Conservation (phyloP, 1,140 invertebrate genomes). For the Neodiprion lecontei region DNA sequence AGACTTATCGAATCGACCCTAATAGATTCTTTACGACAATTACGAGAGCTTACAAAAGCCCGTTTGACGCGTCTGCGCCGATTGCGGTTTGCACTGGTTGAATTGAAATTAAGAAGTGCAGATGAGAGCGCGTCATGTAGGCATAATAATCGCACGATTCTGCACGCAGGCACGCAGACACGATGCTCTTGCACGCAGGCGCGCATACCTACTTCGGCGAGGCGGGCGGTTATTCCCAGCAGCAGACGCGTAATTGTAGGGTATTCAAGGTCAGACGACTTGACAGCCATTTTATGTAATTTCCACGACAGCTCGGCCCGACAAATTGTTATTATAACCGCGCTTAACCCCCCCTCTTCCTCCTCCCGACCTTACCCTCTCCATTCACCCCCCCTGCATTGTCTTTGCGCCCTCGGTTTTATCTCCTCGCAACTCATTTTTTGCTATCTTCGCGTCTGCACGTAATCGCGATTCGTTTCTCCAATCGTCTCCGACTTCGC, state of each 20-base stretch:
- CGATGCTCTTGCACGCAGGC: background rate
- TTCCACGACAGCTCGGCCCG: slow-evolving; percentile 29
- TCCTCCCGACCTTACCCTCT: background rate
- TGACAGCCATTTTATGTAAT: slow-evolving; percentile 33
- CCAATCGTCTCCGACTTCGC: too few species aligned
- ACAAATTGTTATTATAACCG: slow-evolving; percentile 12
- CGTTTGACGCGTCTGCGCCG: too few species aligned
- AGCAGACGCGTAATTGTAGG: slow-evolving; percentile 35
- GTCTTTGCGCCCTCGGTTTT: slow-evolving; percentile 22
- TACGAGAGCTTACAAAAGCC: too few species aligned
- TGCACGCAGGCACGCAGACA: background rate
- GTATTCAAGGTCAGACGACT: slow-evolving; percentile 32
- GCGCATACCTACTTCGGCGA: background rate
- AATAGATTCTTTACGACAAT: too few species aligned
- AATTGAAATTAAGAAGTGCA: slow-evolving; percentile 1
- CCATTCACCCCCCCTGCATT: slow-evolving; percentile 18
- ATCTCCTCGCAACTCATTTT: slow-evolving; percentile 8
- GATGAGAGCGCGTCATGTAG: background rate
- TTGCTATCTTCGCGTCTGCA: background rate
- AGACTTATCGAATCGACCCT: too few species aligned
- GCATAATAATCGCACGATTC: background rate
- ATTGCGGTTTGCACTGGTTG: background rate
- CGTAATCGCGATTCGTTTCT: too few species aligned
- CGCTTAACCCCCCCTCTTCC: slow-evolving; percentile 23
- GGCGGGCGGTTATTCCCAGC: slow-evolving; percentile 7